Conservation (phyloP, 1,140 invertebrate species). For the Aphelenchoides fujianensis region DNA sequence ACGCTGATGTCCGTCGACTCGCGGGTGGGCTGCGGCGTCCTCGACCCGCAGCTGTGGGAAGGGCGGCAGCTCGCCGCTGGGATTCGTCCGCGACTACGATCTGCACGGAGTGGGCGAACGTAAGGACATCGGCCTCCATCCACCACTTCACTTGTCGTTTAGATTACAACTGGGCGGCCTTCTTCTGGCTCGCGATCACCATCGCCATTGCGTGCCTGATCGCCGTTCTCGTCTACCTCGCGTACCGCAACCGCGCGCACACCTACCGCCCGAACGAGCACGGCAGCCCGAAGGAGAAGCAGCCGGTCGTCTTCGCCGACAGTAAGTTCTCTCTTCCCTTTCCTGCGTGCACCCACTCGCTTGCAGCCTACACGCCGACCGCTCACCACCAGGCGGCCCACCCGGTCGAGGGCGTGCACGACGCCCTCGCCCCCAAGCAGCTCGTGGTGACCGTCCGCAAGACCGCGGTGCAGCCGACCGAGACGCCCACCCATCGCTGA, state of each 20-base stretch:
- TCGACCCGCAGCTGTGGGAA: constrained; percentile 6
- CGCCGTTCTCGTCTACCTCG: neutral
- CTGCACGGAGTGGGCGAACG: neutral
- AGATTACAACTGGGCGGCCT: neutral
- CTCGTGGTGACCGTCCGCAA: too few relatives aligned
- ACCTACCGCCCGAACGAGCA: neutral
- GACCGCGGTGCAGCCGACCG: too few relatives aligned
- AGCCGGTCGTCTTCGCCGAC: too few relatives aligned
- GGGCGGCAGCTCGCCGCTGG: neutral
- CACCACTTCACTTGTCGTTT: neutral
- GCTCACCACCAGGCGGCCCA: too few relatives aligned
- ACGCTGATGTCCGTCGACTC: neutral
- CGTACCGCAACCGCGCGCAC: neutral
- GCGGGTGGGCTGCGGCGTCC: neutral
- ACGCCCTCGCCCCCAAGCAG: too few relatives aligned
- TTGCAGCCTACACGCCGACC: too few relatives aligned
- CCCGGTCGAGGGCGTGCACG: too few relatives aligned
- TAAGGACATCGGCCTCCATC: neutral
- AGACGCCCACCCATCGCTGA: too few relatives aligned
- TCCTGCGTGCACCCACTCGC: too few relatives aligned
- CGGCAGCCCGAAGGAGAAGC: too few relatives aligned
- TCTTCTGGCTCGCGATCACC: neutral
- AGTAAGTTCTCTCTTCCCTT: too few relatives aligned
- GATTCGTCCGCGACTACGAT: neutral
- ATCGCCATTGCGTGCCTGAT: neutral